Evolutionary conservation across 2,888 invertebrate species (phyloP), one percentile per base, ranked within the genome.

Genomic region (Teinopalpus imperialis): DNA sequence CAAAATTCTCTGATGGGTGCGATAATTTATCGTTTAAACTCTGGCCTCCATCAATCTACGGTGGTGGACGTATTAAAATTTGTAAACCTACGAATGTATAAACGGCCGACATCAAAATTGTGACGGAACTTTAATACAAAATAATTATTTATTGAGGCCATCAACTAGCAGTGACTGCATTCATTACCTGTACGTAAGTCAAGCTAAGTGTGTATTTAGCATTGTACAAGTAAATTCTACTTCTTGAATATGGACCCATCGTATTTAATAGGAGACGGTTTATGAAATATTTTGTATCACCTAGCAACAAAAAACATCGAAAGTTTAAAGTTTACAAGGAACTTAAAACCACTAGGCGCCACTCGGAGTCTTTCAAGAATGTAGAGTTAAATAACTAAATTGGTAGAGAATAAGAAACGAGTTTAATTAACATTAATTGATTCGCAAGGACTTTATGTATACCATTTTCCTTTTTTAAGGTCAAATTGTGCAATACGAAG

Each of bases 141-240:
- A 80, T 78, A 66, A 74, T 68, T 74, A 74, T 74, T 74, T 70
- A 82, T 81, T 81, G 75, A 83, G 81, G 83, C 64, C 80, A 77
- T 62, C 76, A 56, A 73, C 68, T 77, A 64, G 71, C 71, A 71
- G 69, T 70, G 61, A 63, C 61, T 66, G 76, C 69, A 74, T 76
- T 74, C 69, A 73, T 76, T 74, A 72, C 66, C 60, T 69, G 59
- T 31, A 12, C 34, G 21, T 13, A 35, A 37, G 36, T 26, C 12
- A 27, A 27, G 20, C 27, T 27, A 37, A 4, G 27, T 37, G 27
- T 26, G 10, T 6, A 18, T 12, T 37, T 27, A 27, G 26, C 37
- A 37, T 27, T 27, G 27, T 27, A 37, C 35, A n/a, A 14, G 35
- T 35, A 24, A 35, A 35, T 35, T 14, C 7, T 24, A 16, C 3